A percentile compares a stretch with the other conserved stretches of the same genome.
Conservation (phyloP, 2,113 vertebrate species). For the Oryzias woworae region DNA sequence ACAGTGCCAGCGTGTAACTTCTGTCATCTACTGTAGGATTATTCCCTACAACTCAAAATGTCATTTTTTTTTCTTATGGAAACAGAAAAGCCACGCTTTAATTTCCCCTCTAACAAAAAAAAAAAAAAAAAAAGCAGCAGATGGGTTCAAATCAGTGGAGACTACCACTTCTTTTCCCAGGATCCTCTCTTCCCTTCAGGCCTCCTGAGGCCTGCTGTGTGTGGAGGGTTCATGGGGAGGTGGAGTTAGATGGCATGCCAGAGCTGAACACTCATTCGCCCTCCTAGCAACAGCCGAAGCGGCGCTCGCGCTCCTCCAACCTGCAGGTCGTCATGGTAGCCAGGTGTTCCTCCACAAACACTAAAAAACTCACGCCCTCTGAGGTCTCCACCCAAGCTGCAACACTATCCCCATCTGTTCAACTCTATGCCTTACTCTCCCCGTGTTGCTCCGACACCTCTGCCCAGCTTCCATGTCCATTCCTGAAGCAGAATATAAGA, state of each 20-base stretch:
- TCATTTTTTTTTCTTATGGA: not conserved
- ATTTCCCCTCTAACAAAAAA: too few relatives aligned
- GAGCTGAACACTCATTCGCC: conserved; percentile 57
- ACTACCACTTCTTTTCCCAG: conserved; percentile 60
- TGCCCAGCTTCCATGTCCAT: conserved; percentile 26
- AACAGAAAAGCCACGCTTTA: not conserved
- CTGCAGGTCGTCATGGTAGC: conserved; percentile 72
- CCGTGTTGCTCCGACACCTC: conserved; percentile 19
- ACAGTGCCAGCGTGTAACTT: conserved; percentile 44
- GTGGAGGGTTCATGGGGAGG: not conserved
- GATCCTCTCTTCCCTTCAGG: conserved; percentile 37
- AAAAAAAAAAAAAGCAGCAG: conserved; percentile 39
- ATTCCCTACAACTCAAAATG: conserved; percentile 20
- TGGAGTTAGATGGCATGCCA: conserved; percentile 63
- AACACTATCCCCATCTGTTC: conserved; percentile 76
- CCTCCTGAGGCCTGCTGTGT: conserved; percentile 46
- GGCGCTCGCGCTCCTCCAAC: conserved; percentile 49
- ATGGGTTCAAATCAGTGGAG: conserved; percentile 55
- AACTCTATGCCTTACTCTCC: conserved; percentile 76
- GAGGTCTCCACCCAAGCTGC: conserved; percentile 71
- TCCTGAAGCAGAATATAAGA: conserved; percentile 43
- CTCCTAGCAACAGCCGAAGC: conserved; percentile 64
- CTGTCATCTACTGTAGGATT: conserved; percentile 35
- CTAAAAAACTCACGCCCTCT: conserved; percentile 42
- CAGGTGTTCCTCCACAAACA: conserved; percentile 63